phyloP scores from a whole-genome alignment of 1,140 invertebrate genomes.

The Mylabris phalerata region DNA sequence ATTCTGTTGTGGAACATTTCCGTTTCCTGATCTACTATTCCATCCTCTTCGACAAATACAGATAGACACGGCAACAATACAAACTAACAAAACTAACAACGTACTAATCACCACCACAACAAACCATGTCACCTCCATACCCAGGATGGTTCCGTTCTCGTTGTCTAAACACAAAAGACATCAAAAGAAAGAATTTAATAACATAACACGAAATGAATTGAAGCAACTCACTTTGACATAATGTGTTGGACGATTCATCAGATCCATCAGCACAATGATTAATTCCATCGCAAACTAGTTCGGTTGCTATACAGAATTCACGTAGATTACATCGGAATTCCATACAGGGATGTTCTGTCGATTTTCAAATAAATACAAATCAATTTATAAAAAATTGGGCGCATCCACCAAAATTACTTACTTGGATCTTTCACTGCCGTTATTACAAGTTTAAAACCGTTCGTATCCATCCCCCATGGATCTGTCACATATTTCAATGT shows the following conservation, averaged over 20 bases:
- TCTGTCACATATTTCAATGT: constrained; percentile 91
- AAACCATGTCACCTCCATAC: constrained; percentile 68
- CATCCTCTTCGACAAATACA: constrained; percentile 66
- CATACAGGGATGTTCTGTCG: constrained; percentile 73
- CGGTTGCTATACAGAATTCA: constrained; percentile 83
- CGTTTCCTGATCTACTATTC: constrained; percentile 46
- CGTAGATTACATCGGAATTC: constrained; percentile 79
- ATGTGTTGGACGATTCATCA: constrained; percentile 73
- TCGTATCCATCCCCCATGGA: constrained; percentile 80
- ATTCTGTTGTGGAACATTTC: constrained; percentile 47
- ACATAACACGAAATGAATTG: background rate
- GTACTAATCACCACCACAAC: constrained; percentile 61
- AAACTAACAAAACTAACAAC: constrained; percentile 57
- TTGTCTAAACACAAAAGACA: constrained; percentile 49
- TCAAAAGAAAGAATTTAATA: constrained; percentile 25
- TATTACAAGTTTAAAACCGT: constrained; percentile 88
- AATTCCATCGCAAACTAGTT: constrained; percentile 81
- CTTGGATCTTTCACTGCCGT: constrained; percentile 89
- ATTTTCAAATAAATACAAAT: constrained; percentile 30
- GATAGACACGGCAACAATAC: constrained; percentile 58
- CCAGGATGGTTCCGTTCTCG: constrained; percentile 63
- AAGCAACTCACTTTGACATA: constrained; percentile 69
- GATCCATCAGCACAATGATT: constrained; percentile 90
- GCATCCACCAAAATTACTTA: constrained; percentile 46
- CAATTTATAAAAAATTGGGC: background rate